Evolutionary conservation across 2,797 vertebrate species (phyloP).

Genomic region (Heterohyrax brucei): DNA sequence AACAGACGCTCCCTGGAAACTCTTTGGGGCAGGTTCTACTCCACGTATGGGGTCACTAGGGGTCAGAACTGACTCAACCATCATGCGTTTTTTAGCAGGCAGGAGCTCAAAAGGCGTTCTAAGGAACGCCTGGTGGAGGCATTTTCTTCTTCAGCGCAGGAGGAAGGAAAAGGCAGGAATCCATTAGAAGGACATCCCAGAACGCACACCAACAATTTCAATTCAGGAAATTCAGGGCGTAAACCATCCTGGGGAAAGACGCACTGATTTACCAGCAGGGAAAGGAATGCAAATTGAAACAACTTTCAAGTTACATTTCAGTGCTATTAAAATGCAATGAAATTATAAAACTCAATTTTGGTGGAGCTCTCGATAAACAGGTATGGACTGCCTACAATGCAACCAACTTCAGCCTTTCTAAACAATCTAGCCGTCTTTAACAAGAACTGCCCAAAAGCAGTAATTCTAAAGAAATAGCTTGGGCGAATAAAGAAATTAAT

Average conservation of each 20-base stretch:
- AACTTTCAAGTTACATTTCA: conserved; percentile 73
- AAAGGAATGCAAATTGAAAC: conserved; percentile 71
- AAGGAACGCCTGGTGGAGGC: too few relatives aligned
- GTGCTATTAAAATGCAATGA: conserved; percentile 80
- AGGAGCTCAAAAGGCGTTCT: too few relatives aligned
- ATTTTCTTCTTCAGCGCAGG: too few relatives aligned
- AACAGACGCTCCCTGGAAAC: too few relatives aligned
- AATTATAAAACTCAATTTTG: conserved; percentile 81
- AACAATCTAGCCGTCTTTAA: conserved; percentile 71
- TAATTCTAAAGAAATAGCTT: conserved; percentile 68
- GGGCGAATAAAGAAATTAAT: conserved; percentile 49
- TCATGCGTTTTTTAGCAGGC: too few relatives aligned
- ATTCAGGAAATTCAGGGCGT: neutral
- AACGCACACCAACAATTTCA: neutral
- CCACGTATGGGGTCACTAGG: too few relatives aligned
- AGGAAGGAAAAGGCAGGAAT: conserved; percentile 29
- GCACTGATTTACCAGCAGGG: neutral
- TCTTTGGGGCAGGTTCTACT: too few relatives aligned
- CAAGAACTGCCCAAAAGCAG: conserved; percentile 61
- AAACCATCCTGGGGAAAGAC: conserved; percentile 42
- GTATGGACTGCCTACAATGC: conserved; percentile 41
- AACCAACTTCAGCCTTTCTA: conserved; percentile 71
- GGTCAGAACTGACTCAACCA: too few relatives aligned
- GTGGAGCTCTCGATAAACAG: conserved; percentile 70
- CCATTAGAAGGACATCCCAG: neutral